Evolutionary conservation across 2,113 vertebrate genomes (phyloP), one percentile per base, ranked within the genome.

Genomic region (Mirounga angustirostris): DNA sequence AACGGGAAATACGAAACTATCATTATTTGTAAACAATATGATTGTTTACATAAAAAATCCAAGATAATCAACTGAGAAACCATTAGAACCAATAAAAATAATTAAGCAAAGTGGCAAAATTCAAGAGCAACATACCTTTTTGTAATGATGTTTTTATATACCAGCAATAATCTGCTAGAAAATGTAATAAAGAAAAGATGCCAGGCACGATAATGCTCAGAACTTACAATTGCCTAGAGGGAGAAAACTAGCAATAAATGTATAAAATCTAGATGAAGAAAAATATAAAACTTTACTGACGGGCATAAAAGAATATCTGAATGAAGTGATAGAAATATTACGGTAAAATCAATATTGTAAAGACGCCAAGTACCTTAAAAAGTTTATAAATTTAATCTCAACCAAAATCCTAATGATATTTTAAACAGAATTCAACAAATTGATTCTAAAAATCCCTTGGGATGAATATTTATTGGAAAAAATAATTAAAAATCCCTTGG

Each of bases 121-220:
- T 59, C 30, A 92, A 94, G 30, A 58, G 28, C 54, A 80, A 67
- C 79, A 93, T 58, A 85, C 19, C 46, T 46, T 46, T 46, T 46
- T 46, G 46, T 46, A 92, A 24, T 52, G 54, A 71, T 84, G 28
- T 50, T 85, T 84, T 93, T 50, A 56, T 89, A 65, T 3, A 15
- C 61, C 43, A 95, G 33, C n/a, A 79, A 83, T 84, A 63, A 58
- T 95, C n/a, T 52, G 69, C 21, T 71, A 79, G 69, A 69, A 59
- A 97, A 84, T 54, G 30, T 65, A 76, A 94, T 56, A 28, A 36
- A 73, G 74, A 87, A 54, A 87, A 92, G 78, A 46, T 92, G 28
- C 12, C 63, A 56, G 28, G 63, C 22, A 93, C 7, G 46, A 52
- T 71, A 92, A 43, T 22, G 79, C 78, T 28, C 52, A 92, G 58